These are phyloP conservation scores for Montipora capricornis DNA, from an alignment of 64 coral and sea anemone genomes.

Conservation along the genomic window DNA sequence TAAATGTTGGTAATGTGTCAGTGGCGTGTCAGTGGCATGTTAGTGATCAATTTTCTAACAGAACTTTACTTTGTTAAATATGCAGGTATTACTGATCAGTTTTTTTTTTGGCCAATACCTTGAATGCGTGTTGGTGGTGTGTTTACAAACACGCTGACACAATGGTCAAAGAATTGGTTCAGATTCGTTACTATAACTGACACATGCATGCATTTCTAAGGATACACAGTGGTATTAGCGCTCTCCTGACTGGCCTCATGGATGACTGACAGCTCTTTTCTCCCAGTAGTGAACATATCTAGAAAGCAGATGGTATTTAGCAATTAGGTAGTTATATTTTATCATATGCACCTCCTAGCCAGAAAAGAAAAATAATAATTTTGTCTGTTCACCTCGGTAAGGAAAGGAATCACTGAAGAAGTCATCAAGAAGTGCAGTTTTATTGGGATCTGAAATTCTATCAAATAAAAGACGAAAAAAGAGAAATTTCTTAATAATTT, in stretches of 20 bases:
- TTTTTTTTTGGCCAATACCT: too few species aligned
- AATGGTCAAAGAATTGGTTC: neutral
- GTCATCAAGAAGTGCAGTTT: slow-evolving; percentile 63
- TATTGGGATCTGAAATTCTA: slow-evolving; percentile 37
- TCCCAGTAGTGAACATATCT: slow-evolving; percentile 71
- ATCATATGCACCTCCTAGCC: too few species aligned
- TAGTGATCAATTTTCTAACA: too few species aligned
- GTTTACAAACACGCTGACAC: too few species aligned
- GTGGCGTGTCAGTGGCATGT: too few species aligned
- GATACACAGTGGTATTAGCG: slow-evolving; percentile 64
- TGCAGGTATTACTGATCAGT: too few species aligned
- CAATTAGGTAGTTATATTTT: neutral
- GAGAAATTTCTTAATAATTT: too few species aligned
- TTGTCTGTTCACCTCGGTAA: slow-evolving; percentile 43
- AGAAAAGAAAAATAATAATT: neutral
- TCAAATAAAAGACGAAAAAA: neutral
- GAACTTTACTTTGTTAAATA: too few species aligned
- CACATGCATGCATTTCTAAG: neutral
- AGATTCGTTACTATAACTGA: too few species aligned
- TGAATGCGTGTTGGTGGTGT: too few species aligned
- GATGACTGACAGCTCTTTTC: slow-evolving; percentile 74
- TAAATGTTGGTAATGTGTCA: too few species aligned
- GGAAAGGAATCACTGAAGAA: slow-evolving; percentile 84
- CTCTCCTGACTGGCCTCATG: slow-evolving; percentile 70
- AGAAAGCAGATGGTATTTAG: neutral